These are phyloP conservation scores for Anguilla anguilla DNA, from an alignment of 2,797 vertebrate genomes.

Conservation along the genomic window DNA sequence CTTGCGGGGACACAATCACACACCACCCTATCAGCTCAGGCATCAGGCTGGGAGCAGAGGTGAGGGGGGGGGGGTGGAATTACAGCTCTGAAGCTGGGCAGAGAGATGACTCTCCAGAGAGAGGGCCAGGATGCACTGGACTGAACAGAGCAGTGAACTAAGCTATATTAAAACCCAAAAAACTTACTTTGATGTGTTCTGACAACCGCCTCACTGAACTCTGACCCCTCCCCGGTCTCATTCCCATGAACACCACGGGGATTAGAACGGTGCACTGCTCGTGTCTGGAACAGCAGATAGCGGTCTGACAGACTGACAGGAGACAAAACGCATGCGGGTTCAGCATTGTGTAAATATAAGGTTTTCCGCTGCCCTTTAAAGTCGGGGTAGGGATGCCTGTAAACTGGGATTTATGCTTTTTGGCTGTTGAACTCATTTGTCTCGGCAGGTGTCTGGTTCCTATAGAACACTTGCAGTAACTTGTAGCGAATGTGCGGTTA, in stretches of 20 bases:
- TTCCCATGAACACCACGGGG: conserved; percentile 34
- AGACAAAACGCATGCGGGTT: background rate
- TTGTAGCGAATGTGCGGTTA: background rate
- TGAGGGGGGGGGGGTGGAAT: background rate
- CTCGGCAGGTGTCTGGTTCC: background rate
- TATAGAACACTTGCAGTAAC: background rate
- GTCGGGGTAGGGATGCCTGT: background rate
- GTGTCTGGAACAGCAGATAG: conserved; percentile 15
- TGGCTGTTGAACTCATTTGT: background rate
- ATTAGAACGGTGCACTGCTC: conserved; percentile 39
- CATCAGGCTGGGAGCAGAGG: background rate
- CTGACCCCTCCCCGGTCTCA: conserved; percentile 44
- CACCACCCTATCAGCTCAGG: conserved; percentile 22
- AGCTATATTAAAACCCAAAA: conserved; percentile 24
- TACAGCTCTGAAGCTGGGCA: background rate
- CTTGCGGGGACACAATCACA: conserved; percentile 50
- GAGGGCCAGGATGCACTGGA: conserved; percentile 35
- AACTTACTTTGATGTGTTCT: conserved; percentile 58
- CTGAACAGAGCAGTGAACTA: conserved; percentile 24
- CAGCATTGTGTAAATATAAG: background rate
- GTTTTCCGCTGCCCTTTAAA: background rate
- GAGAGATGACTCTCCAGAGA: background rate
- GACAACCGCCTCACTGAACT: conserved; percentile 56
- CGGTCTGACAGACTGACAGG: background rate
- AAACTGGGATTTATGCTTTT: background rate